Conservation (phyloP, 2,888 invertebrate species). For the Calliopum simillimum region DNA sequence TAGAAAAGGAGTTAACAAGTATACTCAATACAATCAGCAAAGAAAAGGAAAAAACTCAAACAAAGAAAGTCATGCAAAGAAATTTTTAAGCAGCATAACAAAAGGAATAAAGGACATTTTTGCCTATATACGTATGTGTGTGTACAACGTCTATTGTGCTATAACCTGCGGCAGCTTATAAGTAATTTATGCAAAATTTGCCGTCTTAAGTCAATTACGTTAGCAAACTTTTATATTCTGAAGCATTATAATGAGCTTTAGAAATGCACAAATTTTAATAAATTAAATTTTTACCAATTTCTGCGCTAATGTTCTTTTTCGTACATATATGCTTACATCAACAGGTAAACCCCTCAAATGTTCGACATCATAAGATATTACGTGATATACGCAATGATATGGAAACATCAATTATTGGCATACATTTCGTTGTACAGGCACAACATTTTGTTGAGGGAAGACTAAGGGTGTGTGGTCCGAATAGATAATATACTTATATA, state of each 20-base stretch:
- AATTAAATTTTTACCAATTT: too few species aligned
- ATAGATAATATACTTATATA: neutral
- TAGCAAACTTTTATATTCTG: neutral
- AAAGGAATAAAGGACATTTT: neutral
- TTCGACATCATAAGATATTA: constrained; percentile 62
- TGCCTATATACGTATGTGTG: too few species aligned
- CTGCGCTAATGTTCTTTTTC: too few species aligned
- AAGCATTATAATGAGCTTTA: neutral
- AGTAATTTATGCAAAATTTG: neutral
- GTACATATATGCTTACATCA: too few species aligned
- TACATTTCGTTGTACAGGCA: constrained; percentile 69
- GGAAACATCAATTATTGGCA: constrained; percentile 69
- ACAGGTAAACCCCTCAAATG: constrained; percentile 62
- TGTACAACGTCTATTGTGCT: neutral
- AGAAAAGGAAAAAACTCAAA: constrained; percentile 1
- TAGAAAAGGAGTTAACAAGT: neutral
- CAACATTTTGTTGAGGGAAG: constrained; percentile 70
- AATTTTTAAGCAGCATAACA: neutral
- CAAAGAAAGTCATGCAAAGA: constrained; percentile 15
- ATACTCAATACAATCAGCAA: neutral
- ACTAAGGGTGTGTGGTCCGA: constrained; percentile 65
- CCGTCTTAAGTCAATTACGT: neutral
- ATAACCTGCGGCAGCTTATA: neutral
- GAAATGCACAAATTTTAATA: too few species aligned
- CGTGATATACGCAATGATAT: constrained; percentile 63